These are phyloP conservation scores for Oreochromis niloticus DNA, from an alignment of 2,113 vertebrate species.

Conservation along the genomic window DNA sequence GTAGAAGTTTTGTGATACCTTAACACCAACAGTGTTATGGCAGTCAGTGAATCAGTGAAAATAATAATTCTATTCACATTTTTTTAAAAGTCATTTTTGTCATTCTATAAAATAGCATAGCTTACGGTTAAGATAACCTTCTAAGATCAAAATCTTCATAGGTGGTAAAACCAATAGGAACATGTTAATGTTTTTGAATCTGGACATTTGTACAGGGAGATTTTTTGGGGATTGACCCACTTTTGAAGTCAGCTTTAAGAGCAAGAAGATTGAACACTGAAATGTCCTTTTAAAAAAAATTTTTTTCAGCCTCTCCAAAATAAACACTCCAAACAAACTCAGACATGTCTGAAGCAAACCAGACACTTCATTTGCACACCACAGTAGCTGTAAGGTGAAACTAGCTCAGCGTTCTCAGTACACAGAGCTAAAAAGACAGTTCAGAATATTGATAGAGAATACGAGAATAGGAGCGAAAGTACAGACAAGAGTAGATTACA, in stretches of 20 bases:
- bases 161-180: neutral
- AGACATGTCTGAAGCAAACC: neutral
- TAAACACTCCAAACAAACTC: neutral
- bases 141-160: too few relatives aligned
- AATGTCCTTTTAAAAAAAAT: accelerated
- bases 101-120: neutral
- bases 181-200: neutral
- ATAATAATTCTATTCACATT: neutral
- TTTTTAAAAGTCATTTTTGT: neutral
- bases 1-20: neutral
- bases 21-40: neutral
- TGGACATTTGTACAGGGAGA: neutral
- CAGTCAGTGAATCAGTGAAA: neutral
- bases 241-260: neutral
- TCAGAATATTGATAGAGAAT: neutral
- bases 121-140: neutral
- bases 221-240: neutral
- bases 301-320: neutral
- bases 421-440: neutral
- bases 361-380: neutral
- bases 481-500: neutral
- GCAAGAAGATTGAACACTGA: neutral
- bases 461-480: neutral
- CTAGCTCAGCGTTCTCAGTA: neutral
- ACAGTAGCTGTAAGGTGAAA: neutral